A percentile compares a stretch with the other conserved stretches of the same genome.
Conservation (phyloP, 2,113 vertebrate species). For the Lepisosteus oculatus region DNA sequence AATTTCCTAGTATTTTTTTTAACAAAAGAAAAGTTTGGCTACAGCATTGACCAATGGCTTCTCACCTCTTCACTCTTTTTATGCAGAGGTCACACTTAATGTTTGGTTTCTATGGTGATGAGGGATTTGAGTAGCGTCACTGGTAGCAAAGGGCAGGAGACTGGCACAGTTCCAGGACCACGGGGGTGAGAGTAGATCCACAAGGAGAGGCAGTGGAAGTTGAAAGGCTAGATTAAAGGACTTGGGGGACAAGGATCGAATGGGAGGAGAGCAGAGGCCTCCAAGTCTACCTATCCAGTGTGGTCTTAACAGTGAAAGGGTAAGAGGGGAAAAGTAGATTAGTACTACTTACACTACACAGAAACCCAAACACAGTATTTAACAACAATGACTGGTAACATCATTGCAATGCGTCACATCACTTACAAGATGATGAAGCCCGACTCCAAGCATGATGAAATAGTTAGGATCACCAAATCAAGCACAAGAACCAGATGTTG, state of each 20-base stretch:
- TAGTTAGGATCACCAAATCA: too few relatives aligned
- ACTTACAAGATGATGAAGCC: too few relatives aligned
- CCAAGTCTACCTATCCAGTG: neutral
- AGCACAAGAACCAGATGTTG: too few relatives aligned
- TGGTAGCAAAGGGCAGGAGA: constrained; percentile 1
- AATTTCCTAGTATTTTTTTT: too few relatives aligned
- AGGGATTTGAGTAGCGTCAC: constrained; percentile 1
- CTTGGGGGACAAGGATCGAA: neutral
- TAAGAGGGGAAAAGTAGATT: neutral
- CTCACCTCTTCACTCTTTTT: neutral
- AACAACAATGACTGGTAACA: too few relatives aligned
- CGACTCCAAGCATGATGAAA: too few relatives aligned
- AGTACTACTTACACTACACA: too few relatives aligned
- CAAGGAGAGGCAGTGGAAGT: constrained; percentile 1
- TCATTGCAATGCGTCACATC: too few relatives aligned
- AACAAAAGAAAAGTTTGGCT: neutral
- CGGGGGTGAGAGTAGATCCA: neutral
- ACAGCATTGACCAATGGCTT: constrained; percentile 12
- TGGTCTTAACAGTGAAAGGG: neutral
- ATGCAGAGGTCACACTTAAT: constrained; percentile 9
- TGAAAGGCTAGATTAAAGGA: neutral
- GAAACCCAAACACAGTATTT: too few relatives aligned
- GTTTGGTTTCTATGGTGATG: constrained; percentile 7
- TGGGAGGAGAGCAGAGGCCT: neutral
- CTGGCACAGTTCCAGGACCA: constrained; percentile 2